Percentiles rank a stretch among this genome's conserved stretches.
phyloP scores from a whole-genome alignment of 1,140 invertebrate species.

The Platorchestia sp. region DNA sequence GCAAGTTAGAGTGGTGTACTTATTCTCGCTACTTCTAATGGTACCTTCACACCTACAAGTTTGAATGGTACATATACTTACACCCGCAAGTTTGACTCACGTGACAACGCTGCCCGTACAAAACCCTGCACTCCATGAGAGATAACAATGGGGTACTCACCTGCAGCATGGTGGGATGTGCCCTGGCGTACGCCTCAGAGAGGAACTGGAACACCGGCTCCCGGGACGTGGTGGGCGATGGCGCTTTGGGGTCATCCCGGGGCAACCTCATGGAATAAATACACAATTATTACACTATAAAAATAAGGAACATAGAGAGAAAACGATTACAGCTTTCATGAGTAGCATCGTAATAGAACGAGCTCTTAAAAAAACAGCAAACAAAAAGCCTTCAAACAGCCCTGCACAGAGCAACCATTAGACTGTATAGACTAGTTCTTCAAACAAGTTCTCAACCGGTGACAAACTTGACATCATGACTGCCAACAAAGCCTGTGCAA shows the following conservation, averaged over 20 bases:
- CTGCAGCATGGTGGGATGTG: slow-evolving; percentile 67
- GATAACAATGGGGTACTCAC: slow-evolving; percentile 15
- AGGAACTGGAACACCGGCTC: slow-evolving; percentile 70
- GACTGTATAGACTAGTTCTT: too few relatives aligned
- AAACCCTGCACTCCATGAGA: too few relatives aligned
- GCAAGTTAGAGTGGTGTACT: too few relatives aligned
- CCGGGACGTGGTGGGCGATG: slow-evolving; percentile 67
- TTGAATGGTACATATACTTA: too few relatives aligned
- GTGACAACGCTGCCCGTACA: too few relatives aligned
- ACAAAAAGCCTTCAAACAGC: too few relatives aligned
- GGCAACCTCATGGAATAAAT: slow-evolving; percentile 60
- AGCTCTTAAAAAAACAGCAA: too few relatives aligned
- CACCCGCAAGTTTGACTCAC: too few relatives aligned
- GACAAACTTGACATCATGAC: too few relatives aligned
- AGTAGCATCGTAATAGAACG: neutral
- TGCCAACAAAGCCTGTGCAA: too few relatives aligned
- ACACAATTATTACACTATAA: neutral
- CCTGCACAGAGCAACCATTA: too few relatives aligned
- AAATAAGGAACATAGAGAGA: neutral
- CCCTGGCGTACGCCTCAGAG: slow-evolving; percentile 68
- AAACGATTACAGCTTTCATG: neutral
- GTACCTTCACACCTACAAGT: neutral
- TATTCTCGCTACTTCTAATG: neutral
- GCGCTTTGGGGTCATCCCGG: slow-evolving; percentile 61
- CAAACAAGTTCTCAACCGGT: too few relatives aligned